A percentile compares a stretch with the other conserved stretches of the same genome.
These are phyloP conservation scores for Magallana angulata DNA, from an alignment of 1,140 invertebrate genomes.

Conservation along the genomic window DNA sequence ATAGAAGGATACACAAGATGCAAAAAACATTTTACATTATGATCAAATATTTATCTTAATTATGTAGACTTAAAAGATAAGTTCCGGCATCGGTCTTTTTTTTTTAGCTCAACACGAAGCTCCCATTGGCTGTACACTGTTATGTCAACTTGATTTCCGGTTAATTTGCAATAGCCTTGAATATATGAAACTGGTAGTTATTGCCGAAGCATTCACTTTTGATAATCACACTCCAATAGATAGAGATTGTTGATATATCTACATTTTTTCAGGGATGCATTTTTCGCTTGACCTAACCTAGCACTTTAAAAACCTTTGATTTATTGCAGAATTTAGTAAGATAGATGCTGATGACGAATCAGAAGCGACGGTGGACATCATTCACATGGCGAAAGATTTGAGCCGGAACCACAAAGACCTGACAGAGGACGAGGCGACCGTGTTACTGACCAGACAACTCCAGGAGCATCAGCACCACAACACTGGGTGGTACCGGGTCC, in stretches of 20 bases:
- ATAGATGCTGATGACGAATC: conserved; percentile 10
- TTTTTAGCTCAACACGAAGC: no score
- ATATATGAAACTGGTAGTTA: no score
- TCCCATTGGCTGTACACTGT: no score
- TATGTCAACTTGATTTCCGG: no score
- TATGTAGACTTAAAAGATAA: not conserved
- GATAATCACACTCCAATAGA: no score
- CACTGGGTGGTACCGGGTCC: conserved; percentile 84
- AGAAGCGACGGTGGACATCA: conserved; percentile 66
- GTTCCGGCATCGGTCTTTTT: not conserved
- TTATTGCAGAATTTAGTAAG: conserved; percentile 2
- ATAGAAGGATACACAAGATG: no score
- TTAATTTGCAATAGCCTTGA: no score
- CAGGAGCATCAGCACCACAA: conserved; percentile 82
- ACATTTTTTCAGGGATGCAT: no score
- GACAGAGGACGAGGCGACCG: conserved; percentile 83
- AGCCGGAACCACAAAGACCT: conserved; percentile 82
- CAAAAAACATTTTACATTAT: no score
- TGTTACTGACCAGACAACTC: conserved; percentile 83
- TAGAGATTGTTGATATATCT: no score
- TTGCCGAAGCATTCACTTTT: no score
- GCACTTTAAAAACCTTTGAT: not conserved
- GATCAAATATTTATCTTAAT: not conserved
- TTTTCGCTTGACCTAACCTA: no score
- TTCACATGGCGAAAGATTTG: conserved; percentile 77